Percentiles rank a stretch among this genome's conserved stretches.
Conservation (phyloP, 2,113 vertebrate genomes). For the Vulpes ferrilata region DNA sequence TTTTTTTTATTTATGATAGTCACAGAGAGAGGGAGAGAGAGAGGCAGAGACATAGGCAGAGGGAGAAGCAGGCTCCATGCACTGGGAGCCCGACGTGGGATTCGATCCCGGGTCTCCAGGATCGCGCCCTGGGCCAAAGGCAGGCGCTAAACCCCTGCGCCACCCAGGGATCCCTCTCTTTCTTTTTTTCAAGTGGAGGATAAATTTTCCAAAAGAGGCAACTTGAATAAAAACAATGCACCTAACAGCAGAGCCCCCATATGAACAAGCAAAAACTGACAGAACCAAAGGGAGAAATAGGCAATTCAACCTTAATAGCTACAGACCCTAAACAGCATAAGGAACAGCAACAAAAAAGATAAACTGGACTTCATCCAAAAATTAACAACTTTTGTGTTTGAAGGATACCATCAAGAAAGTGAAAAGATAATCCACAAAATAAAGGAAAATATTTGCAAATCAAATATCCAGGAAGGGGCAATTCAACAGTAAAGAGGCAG, state of each 20-base stretch:
- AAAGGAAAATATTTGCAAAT: slow-evolving; percentile 2
- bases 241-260: background rate
- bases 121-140: too few relatives aligned
- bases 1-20: too few relatives aligned
- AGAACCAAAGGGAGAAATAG: background rate
- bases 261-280: background rate
- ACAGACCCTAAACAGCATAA: background rate
- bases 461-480: background rate
- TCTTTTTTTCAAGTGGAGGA: background rate
- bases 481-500: background rate
- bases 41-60: too few relatives aligned
- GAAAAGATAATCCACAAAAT: background rate
- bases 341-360: background rate
- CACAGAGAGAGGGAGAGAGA: too few relatives aligned
- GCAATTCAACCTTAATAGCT: background rate
- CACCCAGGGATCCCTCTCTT: too few relatives aligned
- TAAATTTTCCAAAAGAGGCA: slow-evolving; percentile 9
- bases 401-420: background rate
- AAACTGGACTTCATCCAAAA: background rate
- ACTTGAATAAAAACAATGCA: background rate
- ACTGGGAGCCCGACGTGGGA: too few relatives aligned
- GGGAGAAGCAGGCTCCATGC: too few relatives aligned
- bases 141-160: too few relatives aligned
- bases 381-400: background rate
- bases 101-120: too few relatives aligned